Evolutionary conservation across 2,113 vertebrate genomes (phyloP).

Genomic region (Hypocryptadius cinnamomeus): DNA sequence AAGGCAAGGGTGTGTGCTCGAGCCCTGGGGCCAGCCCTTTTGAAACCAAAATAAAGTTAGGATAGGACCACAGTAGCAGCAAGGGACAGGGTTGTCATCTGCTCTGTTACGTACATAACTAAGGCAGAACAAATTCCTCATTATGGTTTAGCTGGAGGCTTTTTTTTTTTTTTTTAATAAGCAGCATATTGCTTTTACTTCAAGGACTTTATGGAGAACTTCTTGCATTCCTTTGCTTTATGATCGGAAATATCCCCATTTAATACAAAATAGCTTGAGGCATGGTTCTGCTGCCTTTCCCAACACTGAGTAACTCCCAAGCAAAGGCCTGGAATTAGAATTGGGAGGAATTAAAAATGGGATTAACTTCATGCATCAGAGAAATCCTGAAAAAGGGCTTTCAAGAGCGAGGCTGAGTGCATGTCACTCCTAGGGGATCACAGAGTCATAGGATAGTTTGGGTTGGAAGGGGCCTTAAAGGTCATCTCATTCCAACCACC

Average conservation of each 20-base stretch:
- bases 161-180: neutral
- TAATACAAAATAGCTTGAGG: constrained; percentile 10
- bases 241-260: constrained; percentile 44
- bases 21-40: neutral
- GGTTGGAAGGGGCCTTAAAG: neutral
- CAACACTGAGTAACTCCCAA: neutral
- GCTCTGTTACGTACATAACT: neutral
- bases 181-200: neutral
- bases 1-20: neutral
- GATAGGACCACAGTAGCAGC: neutral
- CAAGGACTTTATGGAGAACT: constrained; percentile 13
- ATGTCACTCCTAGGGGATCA: fast-evolving
- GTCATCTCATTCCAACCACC: neutral
- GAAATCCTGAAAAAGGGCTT: neutral
- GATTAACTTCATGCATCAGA: neutral
- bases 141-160: neutral
- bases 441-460: neutral
- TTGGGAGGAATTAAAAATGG: neutral
- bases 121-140: neutral
- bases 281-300: neutral
- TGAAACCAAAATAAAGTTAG: neutral
- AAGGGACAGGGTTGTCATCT: neutral
- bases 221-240: constrained; percentile 49
- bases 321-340: neutral
- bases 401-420: fast-evolving